Conservation (phyloP, 2,113 vertebrate genomes). For the Pimephales promelas region DNA sequence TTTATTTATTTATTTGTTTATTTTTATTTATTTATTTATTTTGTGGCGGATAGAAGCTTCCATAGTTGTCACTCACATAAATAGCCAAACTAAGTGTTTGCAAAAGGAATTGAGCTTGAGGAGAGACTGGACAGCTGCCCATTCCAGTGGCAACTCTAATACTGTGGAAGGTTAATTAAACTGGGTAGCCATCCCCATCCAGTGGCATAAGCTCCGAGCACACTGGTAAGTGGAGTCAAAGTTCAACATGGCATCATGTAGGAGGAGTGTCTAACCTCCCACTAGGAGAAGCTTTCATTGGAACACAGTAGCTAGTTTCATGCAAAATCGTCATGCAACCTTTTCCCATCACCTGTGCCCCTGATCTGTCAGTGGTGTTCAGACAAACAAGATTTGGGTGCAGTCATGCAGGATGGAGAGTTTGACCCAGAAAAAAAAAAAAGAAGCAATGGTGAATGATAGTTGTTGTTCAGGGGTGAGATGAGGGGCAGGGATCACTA, state of each 20-base stretch:
- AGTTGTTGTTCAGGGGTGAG: neutral
- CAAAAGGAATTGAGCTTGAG: neutral
- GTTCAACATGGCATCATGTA: conserved; percentile 35
- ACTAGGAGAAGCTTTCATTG: neutral
- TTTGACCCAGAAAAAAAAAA: conserved; percentile 29
- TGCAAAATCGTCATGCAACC: conserved; percentile 2
- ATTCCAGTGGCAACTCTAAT: conserved; percentile 28
- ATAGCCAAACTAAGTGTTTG: neutral
- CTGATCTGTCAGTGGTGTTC: conserved; percentile 26
- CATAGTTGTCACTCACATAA: neutral
- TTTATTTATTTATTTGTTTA: too few relatives aligned
- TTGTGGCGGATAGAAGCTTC: too few relatives aligned
- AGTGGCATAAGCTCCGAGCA: conserved; percentile 41
- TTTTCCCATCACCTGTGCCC: conserved; percentile 19
- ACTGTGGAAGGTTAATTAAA: conserved; percentile 50
- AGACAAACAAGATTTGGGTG: conserved; percentile 1
- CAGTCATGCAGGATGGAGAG: neutral
- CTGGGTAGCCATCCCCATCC: conserved; percentile 25
- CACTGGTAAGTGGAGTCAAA: conserved; percentile 49
- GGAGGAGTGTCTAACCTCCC: neutral
- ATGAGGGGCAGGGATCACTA: conserved; percentile 19
- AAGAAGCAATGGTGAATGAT: conserved; percentile 26
- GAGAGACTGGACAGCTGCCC: conserved; percentile 30
- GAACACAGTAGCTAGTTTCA: neutral
- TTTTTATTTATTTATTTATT: too few relatives aligned